phyloP scores from a whole-genome alignment of 2,113 vertebrate species.

The Vireo altiloquus region DNA sequence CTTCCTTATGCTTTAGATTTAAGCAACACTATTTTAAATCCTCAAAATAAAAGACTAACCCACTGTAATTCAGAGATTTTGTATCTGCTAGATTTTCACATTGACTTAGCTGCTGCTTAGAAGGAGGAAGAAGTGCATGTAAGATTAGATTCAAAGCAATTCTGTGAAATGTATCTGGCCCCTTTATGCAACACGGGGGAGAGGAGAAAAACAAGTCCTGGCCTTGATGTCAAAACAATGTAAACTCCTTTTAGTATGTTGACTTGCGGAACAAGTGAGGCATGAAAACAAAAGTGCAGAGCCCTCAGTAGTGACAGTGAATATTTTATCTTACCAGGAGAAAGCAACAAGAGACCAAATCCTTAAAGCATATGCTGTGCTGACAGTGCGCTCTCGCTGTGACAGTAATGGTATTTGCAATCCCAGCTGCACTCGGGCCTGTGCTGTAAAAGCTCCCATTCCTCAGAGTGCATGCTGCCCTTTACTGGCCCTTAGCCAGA shows the following conservation, averaged over 20 bases:
- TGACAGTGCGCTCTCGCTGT: not conserved
- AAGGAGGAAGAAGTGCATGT: not conserved
- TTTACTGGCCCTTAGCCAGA: not conserved
- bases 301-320: not conserved
- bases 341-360: not conserved
- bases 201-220: not conserved
- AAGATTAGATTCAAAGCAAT: not conserved
- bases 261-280: not conserved
- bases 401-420: not conserved
- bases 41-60: not conserved
- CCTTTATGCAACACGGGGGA: not conserved
- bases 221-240: not conserved
- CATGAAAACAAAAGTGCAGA: not conserved
- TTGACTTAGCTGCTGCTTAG: not conserved
- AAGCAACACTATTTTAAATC: not conserved
- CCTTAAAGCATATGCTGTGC: not conserved
- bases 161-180: not conserved
- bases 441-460: not conserved
- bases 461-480: not conserved
- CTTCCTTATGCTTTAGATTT: not conserved
- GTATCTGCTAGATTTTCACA: not conserved
- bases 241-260: constrained; percentile 17
- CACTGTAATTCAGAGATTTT: not conserved
- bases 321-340: constrained; percentile 28
- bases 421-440: not conserved